Conservation (phyloP, 2,797 vertebrate genomes). For the Nyctalus aviator region DNA sequence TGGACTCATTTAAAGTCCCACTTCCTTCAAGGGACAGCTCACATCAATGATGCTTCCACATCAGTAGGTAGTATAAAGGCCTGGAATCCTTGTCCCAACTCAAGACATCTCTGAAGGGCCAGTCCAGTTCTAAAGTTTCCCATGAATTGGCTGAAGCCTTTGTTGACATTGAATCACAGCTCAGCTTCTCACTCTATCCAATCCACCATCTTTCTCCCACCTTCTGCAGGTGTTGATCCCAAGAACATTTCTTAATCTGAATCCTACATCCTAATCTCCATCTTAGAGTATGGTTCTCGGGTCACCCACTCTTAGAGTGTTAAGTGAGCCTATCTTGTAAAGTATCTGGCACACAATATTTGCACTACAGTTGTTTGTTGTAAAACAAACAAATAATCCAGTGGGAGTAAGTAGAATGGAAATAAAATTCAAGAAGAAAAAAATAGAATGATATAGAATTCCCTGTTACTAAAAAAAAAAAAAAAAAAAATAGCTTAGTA, state of each 20-base stretch:
- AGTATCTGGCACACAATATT: neutral
- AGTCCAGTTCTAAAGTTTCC: neutral
- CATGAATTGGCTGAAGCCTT: neutral
- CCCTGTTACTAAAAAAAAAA: neutral
- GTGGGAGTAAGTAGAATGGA: neutral
- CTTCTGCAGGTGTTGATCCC: neutral
- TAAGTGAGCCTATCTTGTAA: neutral
- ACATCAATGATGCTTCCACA: neutral
- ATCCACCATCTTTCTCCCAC: neutral
- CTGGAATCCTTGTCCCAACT: neutral
- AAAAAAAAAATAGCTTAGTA: conserved; percentile 9
- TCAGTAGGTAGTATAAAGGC: neutral
- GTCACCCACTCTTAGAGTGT: neutral
- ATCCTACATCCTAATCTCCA: neutral
- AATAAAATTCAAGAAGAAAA: conserved; percentile 41
- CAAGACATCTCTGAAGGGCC: neutral
- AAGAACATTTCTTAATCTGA: neutral
- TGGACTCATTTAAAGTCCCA: neutral
- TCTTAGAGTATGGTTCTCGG: neutral
- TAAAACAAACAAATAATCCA: conserved; percentile 6
- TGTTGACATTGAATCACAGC: neutral
- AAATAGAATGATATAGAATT: neutral
- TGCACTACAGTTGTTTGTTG: neutral
- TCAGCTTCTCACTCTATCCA: neutral
- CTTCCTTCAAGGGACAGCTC: neutral